Conservation (phyloP, 2,797 vertebrate species). For the Molossus molossus region DNA sequence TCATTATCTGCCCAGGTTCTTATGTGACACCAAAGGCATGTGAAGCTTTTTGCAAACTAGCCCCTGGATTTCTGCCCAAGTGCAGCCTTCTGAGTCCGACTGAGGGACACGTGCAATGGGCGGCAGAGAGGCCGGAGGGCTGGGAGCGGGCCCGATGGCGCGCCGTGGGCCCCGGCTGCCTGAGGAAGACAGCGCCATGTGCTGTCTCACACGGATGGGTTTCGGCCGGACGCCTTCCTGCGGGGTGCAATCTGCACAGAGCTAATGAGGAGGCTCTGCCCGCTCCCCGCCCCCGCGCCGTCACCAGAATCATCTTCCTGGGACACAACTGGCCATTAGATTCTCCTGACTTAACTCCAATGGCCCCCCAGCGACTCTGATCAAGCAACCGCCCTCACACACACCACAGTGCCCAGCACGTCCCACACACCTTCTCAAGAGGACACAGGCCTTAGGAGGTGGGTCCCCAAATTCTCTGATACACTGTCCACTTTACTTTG, state of each 20-base stretch:
- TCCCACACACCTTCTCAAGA: accelerated
- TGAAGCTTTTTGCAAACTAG: background rate
- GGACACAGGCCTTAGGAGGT: background rate
- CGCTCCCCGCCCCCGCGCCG: background rate
- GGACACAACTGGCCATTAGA: background rate
- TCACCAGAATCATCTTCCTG: background rate
- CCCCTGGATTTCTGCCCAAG: background rate
- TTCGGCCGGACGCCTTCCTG: accelerated
- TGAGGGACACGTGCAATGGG: no score
- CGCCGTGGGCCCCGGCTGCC: background rate
- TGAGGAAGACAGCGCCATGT: no score
- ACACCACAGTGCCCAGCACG: background rate
- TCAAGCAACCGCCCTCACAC: no score
- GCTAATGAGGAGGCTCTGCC: no score
- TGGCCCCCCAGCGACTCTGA: no score
- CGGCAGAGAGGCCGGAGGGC: background rate
- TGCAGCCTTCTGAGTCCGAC: background rate
- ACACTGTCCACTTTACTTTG: no score
- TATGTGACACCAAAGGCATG: no score
- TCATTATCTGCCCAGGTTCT: background rate
- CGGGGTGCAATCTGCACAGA: accelerated
- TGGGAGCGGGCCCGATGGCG: background rate
- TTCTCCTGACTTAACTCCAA: background rate
- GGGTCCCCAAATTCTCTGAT: background rate
- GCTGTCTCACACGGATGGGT: no score